phyloP scores from a whole-genome alignment of 2,113 vertebrate genomes.

The Nannobrachium achirus region DNA sequence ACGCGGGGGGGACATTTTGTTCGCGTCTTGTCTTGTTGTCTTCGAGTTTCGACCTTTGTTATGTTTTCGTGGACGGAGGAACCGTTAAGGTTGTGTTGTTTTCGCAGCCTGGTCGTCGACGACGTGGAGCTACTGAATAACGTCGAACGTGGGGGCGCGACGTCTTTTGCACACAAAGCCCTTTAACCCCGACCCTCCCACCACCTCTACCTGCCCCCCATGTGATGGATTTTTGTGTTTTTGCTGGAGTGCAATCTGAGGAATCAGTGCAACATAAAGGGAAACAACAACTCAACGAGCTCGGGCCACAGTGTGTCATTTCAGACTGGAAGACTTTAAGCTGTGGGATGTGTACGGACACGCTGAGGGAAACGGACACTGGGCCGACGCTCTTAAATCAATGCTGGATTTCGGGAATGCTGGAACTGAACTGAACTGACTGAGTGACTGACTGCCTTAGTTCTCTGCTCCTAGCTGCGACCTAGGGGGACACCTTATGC shows the following conservation, averaged over 20 bases:
- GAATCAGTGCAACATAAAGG: slow-evolving; percentile 20
- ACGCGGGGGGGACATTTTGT: slow-evolving; percentile 20
- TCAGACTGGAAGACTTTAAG: slow-evolving; percentile 55
- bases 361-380: slow-evolving; percentile 38
- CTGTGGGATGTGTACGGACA: slow-evolving; percentile 46
- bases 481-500: slow-evolving; percentile 31
- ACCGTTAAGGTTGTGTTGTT: slow-evolving; percentile 21
- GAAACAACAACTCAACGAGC: slow-evolving; percentile 7
- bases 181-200: slow-evolving; percentile 43
- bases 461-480: slow-evolving; percentile 9
- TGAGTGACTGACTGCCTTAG: slow-evolving; percentile 42
- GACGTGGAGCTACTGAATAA: slow-evolving; percentile 48
- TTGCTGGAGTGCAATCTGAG: slow-evolving; percentile 18
- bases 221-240: slow-evolving; percentile 23
- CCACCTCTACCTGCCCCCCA: too few relatives aligned
- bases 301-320: slow-evolving; percentile 31
- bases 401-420: slow-evolving; percentile 49
- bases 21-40: background rate
- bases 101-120: slow-evolving; percentile 30
- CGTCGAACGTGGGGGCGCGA: slow-evolving; percentile 36
- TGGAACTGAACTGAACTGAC: too few relatives aligned
- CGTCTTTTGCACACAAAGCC: slow-evolving; percentile 68
- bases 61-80: slow-evolving; percentile 49
- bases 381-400: slow-evolving; percentile 32
- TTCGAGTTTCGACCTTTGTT: slow-evolving; percentile 17